phyloP scores from a whole-genome alignment of 2,797 vertebrate genomes.

The Darevskia mixta region DNA sequence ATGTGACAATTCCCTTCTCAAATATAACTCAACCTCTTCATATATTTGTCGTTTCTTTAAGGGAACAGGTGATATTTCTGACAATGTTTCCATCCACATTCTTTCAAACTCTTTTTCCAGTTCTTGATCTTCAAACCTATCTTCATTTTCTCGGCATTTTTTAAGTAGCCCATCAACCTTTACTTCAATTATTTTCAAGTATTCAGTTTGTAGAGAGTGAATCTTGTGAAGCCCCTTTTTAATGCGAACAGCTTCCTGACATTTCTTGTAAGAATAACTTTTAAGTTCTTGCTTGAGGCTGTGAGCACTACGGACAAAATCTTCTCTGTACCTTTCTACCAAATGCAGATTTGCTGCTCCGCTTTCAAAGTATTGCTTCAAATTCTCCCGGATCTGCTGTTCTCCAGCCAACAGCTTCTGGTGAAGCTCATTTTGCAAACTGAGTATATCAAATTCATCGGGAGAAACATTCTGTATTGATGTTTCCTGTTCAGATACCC shows the following conservation, averaged over 20 bases:
- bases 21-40: conserved; percentile 65
- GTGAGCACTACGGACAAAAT: conserved; percentile 68
- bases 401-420: conserved; percentile 68
- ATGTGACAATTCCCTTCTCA: conserved; percentile 73
- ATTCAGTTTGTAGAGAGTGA: conserved; percentile 67
- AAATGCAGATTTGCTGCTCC: conserved; percentile 66
- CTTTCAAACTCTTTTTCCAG: conserved; percentile 79
- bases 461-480: conserved; percentile 45
- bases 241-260: conserved; percentile 64
- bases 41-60: conserved; percentile 73
- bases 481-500: conserved; percentile 69
- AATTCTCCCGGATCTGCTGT: conserved; percentile 62
- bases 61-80: conserved; percentile 69
- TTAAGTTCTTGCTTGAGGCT: conserved; percentile 67
- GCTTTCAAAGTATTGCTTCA: conserved; percentile 69
- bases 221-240: conserved; percentile 72
- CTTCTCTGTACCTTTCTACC: conserved; percentile 71
- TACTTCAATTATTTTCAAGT: conserved; percentile 71
- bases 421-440: conserved; percentile 64
- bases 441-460: conserved; percentile 45
- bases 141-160: conserved; percentile 62
- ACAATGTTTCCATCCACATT: conserved; percentile 74
- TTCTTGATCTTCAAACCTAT: conserved; percentile 62
- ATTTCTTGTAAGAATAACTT: conserved; percentile 58
- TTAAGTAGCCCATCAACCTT: conserved; percentile 70